Base-by-base conservation (phyloP, 2,113 vertebrate genomes). In the Pogonocichla stellata region DNA sequence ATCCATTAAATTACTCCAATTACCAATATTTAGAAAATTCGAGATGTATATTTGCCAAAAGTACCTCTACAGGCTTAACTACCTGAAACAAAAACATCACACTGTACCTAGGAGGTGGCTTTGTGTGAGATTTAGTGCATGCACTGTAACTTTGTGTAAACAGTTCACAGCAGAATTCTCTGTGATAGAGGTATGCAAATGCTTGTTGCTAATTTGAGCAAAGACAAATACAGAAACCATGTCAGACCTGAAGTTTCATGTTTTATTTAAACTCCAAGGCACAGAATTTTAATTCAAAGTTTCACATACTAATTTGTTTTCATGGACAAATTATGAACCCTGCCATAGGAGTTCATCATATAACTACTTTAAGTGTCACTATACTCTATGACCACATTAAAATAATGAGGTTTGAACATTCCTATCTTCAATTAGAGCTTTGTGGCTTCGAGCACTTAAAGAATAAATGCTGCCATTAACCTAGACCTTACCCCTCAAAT, bases 391-490 rank as follows among this genome's bases (percentile, higher is more conserved):
- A 81, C 67, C 75, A 80, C 74, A 90, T 90, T 90, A 93, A 92
- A 96, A 93, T 95, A 95, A 94, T 36, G 64, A 94, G 22, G 60
- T 83, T 77, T 94, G 67, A 90, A 57, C 88, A 83, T 70, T 93
- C n/a, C 6, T 78, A 40, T 93, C 86, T 96, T 88, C 96, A 94
- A 80, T 78, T 84, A 93, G 69, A 78, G 82, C 51, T 90, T 61
- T 92, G 82, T 90, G 70, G 72, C 88, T 96, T 92, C 23, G 1
- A 94, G 94, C 82, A 93, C 79, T 88, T 92, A 71, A 93, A 86
- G 88, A 96, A 96, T 75, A 96, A 96, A 93, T 60, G 90, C 45
- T 88, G 72, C 92, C 82, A 92, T 96, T 97, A 97, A 96, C 94
- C 95, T 67, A 90, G 85, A 95, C 88, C 88, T 88, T 80, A 67